A percentile compares a stretch with the other conserved stretches of the same genome.
phyloP scores from a whole-genome alignment of 1,140 invertebrate species.

The Listronotus bonariensis region DNA sequence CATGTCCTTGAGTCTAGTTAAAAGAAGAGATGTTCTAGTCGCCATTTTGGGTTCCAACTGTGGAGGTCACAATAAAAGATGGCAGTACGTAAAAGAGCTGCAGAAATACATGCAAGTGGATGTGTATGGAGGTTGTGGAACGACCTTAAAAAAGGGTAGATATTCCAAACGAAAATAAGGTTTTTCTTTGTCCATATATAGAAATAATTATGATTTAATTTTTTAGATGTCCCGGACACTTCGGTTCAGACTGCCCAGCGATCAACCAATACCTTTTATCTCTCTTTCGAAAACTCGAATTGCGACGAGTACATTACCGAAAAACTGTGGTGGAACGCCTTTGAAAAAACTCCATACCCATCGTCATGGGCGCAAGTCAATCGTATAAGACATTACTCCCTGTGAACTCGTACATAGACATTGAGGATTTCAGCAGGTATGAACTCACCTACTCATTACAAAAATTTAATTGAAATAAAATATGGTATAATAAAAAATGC shows the following conservation, averaged over 20 bases:
- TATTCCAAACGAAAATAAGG: background rate
- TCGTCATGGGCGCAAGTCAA: conserved; percentile 67
- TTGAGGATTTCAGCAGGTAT: conserved; percentile 78
- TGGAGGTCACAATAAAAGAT: conserved; percentile 60
- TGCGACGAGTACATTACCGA: conserved; percentile 75
- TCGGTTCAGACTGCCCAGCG: conserved; percentile 61
- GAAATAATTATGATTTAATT: too few species aligned
- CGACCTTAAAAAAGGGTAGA: conserved; percentile 46
- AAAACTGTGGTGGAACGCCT: conserved; percentile 71
- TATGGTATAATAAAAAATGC: too few species aligned
- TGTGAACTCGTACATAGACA: conserved; percentile 72
- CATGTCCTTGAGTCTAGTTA: conserved; percentile 20
- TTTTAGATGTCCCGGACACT: conserved; percentile 67
- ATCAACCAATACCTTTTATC: conserved; percentile 72
- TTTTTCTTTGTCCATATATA: too few species aligned
- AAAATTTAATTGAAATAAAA: too few species aligned
- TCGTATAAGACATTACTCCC: conserved; percentile 66
- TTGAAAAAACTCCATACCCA: conserved; percentile 67
- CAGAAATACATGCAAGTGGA: conserved; percentile 62
- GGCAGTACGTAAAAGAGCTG: conserved; percentile 65
- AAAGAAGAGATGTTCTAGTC: conserved; percentile 57
- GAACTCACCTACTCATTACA: too few species aligned
- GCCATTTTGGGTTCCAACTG: conserved; percentile 71
- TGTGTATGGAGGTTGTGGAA: conserved; percentile 62
- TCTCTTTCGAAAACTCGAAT: conserved; percentile 75